phyloP scores from a whole-genome alignment of 2,113 vertebrate species.

The Albula goreensis region DNA sequence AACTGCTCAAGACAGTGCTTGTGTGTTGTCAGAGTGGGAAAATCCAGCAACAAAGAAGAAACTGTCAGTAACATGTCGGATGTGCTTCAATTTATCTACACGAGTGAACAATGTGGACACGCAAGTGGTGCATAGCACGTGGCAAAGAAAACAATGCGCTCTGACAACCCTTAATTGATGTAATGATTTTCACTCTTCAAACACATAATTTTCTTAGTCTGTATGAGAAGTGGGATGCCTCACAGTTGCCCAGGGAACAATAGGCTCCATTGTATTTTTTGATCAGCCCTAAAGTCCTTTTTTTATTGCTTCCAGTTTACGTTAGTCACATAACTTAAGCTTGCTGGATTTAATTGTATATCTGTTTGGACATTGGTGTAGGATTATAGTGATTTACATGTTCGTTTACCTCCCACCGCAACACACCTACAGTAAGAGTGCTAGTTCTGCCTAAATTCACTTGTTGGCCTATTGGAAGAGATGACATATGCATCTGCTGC shows the following conservation, averaged over 20 bases:
- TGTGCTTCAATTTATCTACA: background rate
- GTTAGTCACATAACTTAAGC: background rate
- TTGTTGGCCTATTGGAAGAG: background rate
- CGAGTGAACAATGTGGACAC: conserved; percentile 5
- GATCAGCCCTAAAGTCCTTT: background rate
- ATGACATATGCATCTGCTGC: background rate
- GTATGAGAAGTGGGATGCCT: background rate
- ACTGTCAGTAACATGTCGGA: background rate
- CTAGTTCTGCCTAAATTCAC: background rate
- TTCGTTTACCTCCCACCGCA: background rate
- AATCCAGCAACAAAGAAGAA: conserved; percentile 1
- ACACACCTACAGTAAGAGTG: background rate
- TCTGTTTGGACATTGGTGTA: background rate
- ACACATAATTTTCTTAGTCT: conserved; percentile 7
- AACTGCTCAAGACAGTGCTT: background rate
- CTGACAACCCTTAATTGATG: conserved; percentile 24
- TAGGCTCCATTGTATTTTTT: background rate
- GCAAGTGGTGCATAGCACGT: background rate
- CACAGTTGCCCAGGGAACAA: background rate
- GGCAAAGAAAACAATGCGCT: conserved; percentile 18
- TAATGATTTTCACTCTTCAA: background rate
- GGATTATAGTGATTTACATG: background rate
- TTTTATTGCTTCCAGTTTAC: background rate
- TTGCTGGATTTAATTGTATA: background rate
- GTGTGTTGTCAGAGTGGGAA: background rate